A percentile compares a stretch with the other conserved stretches of the same genome.
These are phyloP conservation scores for Crioceris asparagi DNA, from an alignment of 2,888 invertebrate genomes.

Conservation along the genomic window DNA sequence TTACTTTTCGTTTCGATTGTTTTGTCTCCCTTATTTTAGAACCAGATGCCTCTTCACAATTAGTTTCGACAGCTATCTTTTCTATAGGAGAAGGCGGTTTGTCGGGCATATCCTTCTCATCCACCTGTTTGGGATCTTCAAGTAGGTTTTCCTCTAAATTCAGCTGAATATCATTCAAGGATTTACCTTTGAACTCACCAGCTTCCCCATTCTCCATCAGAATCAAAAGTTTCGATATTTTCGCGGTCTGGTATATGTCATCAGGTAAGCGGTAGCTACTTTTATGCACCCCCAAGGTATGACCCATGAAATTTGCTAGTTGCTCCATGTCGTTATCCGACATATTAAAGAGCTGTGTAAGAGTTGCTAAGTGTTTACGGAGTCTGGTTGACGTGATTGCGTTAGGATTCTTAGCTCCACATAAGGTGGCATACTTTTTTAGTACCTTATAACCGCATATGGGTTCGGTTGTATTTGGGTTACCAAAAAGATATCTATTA, in stretches of 20 bases:
- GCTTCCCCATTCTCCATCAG: slow-evolving; percentile 14
- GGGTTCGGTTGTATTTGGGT: slow-evolving; percentile 6
- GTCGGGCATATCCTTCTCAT: no score
- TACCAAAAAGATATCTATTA: slow-evolving; percentile 10
- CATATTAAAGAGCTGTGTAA: no score
- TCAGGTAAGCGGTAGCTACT: slow-evolving; percentile 12
- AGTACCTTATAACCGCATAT: slow-evolving; percentile 19
- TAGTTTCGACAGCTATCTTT: no score
- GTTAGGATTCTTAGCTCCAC: no score
- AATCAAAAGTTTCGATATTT: slow-evolving; percentile 9
- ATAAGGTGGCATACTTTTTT: slow-evolving; percentile 15
- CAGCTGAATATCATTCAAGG: slow-evolving; percentile 13
- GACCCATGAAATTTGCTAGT: slow-evolving; percentile 20
- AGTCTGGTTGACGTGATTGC: no score
- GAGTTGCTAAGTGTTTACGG: no score
- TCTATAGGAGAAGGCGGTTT: no score
- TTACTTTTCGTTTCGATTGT: no score
- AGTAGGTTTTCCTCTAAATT: slow-evolving; percentile 10
- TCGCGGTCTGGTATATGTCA: slow-evolving; percentile 10
- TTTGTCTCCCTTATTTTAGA: no score
- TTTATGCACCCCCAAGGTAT: slow-evolving; percentile 16
- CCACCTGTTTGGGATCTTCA: no score
- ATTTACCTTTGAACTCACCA: slow-evolving; percentile 12
- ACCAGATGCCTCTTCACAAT: no score
- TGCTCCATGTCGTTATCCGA: slow-evolving; percentile 17